Conservation (phyloP, 2,888 invertebrate genomes). For the Coecobrya sp. region DNA sequence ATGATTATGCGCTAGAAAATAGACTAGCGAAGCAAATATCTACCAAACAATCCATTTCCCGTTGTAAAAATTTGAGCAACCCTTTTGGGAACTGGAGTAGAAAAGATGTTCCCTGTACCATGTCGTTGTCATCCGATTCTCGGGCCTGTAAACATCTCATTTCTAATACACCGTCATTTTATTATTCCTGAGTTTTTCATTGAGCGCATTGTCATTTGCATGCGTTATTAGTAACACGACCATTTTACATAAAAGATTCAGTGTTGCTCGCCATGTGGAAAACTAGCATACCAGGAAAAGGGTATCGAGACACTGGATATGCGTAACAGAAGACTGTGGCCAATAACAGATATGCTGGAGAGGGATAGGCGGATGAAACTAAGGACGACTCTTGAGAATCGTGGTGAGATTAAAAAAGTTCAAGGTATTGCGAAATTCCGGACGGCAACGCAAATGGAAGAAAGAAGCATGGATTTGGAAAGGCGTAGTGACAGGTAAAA, state of each 20-base stretch:
- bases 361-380: slow-evolving; percentile 73
- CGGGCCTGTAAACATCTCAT: slow-evolving; percentile 45
- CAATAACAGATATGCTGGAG: slow-evolving; percentile 78
- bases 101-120: slow-evolving; percentile 50
- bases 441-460: slow-evolving; percentile 76
- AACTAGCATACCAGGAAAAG: slow-evolving; percentile 41
- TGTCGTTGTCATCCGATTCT: slow-evolving; percentile 38
- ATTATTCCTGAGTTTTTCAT: not conserved
- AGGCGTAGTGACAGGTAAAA: slow-evolving; percentile 81
- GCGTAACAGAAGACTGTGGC: slow-evolving; percentile 28
- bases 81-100: not conserved
- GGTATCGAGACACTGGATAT: not conserved
- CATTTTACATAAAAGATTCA: slow-evolving; percentile 34
- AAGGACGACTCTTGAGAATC: slow-evolving; percentile 77
- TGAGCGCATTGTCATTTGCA: slow-evolving; percentile 23
- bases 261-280: slow-evolving; percentile 74
- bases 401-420: slow-evolving; percentile 80
- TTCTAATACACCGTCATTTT: not conserved
- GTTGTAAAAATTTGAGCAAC: no score
- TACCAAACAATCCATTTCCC: no score
- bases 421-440: slow-evolving; percentile 79
- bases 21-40: not conserved
- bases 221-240: not conserved
- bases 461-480: slow-evolving; percentile 83
- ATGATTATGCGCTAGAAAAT: not conserved